Evolutionary conservation across 2,888 invertebrate species (phyloP).

Genomic region (Atethmia centrago): DNA sequence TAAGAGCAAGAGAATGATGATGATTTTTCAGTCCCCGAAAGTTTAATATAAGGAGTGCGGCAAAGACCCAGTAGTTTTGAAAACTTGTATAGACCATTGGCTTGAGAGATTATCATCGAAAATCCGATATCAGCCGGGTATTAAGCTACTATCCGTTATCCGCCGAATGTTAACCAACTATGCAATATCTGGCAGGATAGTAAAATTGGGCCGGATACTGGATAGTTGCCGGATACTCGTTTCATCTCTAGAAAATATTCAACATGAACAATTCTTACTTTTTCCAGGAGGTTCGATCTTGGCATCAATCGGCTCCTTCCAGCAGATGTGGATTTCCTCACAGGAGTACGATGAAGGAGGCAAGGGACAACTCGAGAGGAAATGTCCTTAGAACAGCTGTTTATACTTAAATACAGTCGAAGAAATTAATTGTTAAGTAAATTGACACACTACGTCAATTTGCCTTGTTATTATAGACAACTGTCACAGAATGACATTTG

Average conservation of each 20-base stretch:
- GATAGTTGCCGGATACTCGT: neutral
- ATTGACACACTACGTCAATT: neutral
- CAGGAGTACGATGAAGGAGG: constrained; percentile 99
- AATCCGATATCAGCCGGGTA: neutral
- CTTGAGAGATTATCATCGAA: neutral
- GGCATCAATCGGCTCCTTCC: constrained; percentile 99
- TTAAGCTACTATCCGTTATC: neutral
- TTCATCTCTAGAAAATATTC: neutral
- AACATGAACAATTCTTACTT: neutral
- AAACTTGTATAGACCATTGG: neutral
- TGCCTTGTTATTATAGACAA: no score
- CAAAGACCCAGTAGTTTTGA: neutral
- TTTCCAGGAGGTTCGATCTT: constrained; percentile 96
- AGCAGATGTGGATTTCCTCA: constrained; percentile 99
- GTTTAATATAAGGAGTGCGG: neutral
- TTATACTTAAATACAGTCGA: constrained; percentile 2
- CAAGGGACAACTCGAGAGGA: constrained; percentile 98
- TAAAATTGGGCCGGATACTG: neutral
- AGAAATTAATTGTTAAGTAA: constrained; percentile 4
- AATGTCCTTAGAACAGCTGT: constrained; percentile 93
- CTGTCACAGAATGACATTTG: neutral
- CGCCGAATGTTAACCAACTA: neutral
- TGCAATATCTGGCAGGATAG: neutral
- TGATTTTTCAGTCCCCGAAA: neutral
- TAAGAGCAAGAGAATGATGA: no score